Evolutionary conservation across 1,140 invertebrate genomes (phyloP), one percentile per base, ranked within the genome.

Genomic region (Conopomorpha cramerella): DNA sequence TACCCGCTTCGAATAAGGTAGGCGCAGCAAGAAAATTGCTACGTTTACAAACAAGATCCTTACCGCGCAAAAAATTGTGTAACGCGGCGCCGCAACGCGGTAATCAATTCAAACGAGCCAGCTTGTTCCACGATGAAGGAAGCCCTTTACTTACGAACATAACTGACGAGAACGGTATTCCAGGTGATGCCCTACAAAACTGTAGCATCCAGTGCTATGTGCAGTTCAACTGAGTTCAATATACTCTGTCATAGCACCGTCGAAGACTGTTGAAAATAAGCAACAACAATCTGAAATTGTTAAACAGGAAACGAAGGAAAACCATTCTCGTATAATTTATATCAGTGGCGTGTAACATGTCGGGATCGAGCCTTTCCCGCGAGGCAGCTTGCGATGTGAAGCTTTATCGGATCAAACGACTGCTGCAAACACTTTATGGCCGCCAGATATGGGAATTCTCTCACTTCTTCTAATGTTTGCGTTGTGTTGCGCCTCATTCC

Each of bases 371-470:
- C 26, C 13, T 25, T 38, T 49, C 51, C 40, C 38, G 40, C 41
- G 44, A 23, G 31, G 27, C 38, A 39, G 40, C 41, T 39, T 16
- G n/a, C 43, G 30, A 48, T 46, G 43, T 48, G 42, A 43, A 45
- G 33, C 37, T 54, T 56, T 59, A 59, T 56, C 53, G 48, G 51
- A 56, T 56, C 51, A 41, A 51, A 60, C 45, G 46, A 51, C 49
- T 51, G 41, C 56, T 54, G 36, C 46, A 45, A 38, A 45, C 48
- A 45, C 45, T 56, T 60, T 52, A 55, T 48, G 45, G 45, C 34
- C 38, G 28, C 38, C 34, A 26, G 36, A 36, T 47, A 49, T 49
- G 42, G 44, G 41, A 47, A 52, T 60, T 51, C 34, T n/a, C n/a
- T 39, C 38, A 43, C 35, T 52, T 48, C 53, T 50, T 49, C 42